Evolutionary conservation across 2,888 invertebrate species (phyloP).

Genomic region (Magallana nippona): DNA sequence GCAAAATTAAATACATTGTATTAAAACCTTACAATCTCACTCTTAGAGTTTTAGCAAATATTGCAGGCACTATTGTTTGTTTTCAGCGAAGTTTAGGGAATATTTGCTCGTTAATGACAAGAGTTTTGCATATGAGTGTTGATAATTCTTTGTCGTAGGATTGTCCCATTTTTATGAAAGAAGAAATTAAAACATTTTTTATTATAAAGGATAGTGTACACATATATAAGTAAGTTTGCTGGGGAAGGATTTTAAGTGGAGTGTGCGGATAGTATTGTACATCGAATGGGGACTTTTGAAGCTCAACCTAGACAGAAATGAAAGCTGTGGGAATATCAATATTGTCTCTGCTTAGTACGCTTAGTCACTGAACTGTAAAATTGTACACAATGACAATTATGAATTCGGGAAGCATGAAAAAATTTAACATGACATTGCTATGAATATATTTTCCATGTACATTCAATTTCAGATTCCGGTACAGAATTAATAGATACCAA

Average conservation of each 20-base stretch:
- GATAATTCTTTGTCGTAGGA: background rate
- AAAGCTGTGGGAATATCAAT: background rate
- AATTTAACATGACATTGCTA: conserved; percentile 22
- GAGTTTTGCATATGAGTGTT: conserved; percentile 1
- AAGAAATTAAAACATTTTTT: background rate
- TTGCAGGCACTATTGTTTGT: conserved; percentile 18
- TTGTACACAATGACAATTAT: background rate
- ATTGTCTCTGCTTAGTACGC: background rate
- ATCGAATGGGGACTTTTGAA: background rate
- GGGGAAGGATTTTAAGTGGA: background rate
- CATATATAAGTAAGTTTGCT: background rate
- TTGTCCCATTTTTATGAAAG: background rate
- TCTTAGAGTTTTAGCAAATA: background rate
- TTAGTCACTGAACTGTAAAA: background rate
- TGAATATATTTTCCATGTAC: conserved; percentile 18
- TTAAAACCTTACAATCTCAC: background rate
- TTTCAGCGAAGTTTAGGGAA: conserved; percentile 17
- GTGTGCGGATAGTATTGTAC: background rate
- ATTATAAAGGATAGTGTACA: background rate
- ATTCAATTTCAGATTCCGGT: conserved; percentile 14
- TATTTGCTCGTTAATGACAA: conserved; percentile 25
- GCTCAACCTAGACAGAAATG: background rate
- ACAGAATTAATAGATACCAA: conserved; percentile 17
- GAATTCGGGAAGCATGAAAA: conserved; percentile 38
- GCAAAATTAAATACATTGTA: background rate